phyloP scores from a whole-genome alignment of 1,140 invertebrate genomes.

The Drosophila neocordata region DNA sequence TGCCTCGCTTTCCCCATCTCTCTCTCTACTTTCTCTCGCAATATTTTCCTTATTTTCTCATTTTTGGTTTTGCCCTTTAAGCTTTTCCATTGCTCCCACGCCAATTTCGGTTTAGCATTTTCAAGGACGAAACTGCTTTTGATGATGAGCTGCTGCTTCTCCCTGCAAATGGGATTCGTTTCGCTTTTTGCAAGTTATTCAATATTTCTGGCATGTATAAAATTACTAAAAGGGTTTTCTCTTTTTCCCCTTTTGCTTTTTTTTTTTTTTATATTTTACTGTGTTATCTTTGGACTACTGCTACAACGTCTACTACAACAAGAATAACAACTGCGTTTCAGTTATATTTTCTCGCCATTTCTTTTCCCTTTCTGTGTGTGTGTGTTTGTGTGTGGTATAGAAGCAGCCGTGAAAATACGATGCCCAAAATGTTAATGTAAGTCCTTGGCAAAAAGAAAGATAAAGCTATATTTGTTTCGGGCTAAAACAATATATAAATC shows the following conservation, averaged over 20 bases:
- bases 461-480: not conserved
- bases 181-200: constrained; percentile 42
- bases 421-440: constrained; percentile 3
- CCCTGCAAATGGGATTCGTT: constrained; percentile 21
- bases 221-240: constrained; percentile 57
- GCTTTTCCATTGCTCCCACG: constrained; percentile 31
- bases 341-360: not conserved
- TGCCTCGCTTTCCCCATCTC: constrained; percentile 1
- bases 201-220: constrained; percentile 56
- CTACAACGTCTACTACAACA: not conserved
- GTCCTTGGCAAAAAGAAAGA: not conserved
- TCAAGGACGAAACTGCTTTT: constrained; percentile 46
- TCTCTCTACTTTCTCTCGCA: not conserved
- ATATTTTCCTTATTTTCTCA: constrained; percentile 24
- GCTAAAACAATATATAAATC: not conserved
- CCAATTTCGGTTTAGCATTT: constrained; percentile 46
- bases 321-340: not conserved
- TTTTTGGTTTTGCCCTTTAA: constrained; percentile 27
- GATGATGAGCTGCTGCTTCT: constrained; percentile 24
- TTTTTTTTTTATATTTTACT: not conserved
- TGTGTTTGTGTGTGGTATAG: constrained; percentile 9
- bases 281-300: constrained; percentile 1
- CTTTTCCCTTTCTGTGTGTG: not conserved
- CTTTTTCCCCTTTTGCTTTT: constrained; percentile 1
- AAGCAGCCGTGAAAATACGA: constrained; percentile 44